Conservation (phyloP, 1,140 invertebrate genomes). For the Chionoecetes opilio region DNA sequence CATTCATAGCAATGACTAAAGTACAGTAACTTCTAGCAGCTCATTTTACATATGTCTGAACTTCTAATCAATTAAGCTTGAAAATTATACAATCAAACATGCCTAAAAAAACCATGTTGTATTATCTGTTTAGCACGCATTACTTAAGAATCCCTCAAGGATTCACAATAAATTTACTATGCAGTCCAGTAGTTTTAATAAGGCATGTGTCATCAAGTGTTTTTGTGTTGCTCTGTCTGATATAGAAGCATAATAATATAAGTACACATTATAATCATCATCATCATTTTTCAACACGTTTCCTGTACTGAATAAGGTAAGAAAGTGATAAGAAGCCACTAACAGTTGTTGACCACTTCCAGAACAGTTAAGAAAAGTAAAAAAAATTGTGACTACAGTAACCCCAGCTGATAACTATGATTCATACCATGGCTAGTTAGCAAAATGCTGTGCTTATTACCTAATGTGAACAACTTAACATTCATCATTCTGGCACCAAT, state of each 20-base stretch:
- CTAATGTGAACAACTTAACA: too few species aligned
- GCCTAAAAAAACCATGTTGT: not conserved
- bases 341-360: not conserved
- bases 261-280: not conserved
- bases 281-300: not conserved
- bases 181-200: not conserved
- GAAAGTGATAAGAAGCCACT: not conserved
- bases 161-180: not conserved
- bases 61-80: not conserved
- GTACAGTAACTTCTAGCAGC: not conserved
- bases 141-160: not conserved
- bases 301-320: not conserved
- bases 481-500: not conserved
- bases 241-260: not conserved
- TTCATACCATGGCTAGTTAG: not conserved
- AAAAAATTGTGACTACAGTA: not conserved
- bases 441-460: not conserved
- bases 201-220: not conserved
- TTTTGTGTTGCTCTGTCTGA: constrained; percentile 15
- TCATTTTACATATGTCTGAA: not conserved
- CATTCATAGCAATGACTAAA: not conserved
- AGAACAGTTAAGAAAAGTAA: not conserved
- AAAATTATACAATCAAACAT: not conserved
- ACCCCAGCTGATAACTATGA: not conserved
- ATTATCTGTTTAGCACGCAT: not conserved